Evolutionary conservation across 2,797 vertebrate genomes (phyloP), one percentile per base, ranked within the genome.

Genomic region (Tarsius wallacei): DNA sequence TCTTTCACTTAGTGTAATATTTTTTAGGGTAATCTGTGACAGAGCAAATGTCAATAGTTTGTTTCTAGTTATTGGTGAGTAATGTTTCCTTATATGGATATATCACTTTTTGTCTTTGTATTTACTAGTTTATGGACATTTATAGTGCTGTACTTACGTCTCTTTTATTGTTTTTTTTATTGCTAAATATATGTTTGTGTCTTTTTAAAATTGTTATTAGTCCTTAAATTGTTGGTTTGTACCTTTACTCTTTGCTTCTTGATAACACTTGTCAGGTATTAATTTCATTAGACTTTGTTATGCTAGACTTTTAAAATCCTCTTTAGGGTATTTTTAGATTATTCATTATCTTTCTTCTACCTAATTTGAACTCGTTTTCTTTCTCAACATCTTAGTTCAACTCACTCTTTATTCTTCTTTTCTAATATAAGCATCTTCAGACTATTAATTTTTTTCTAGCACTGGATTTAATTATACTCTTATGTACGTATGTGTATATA

Each of bases 161-260:
- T 74, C 42, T 87, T 22, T 80, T 71, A 47, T 5, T 83, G 24
- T 5, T 64, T 61, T 94, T 88, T 78, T 77, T 26, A 68, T 66
- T 85, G n/a, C 7, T 74, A 22, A 77, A 64, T n/a, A 9, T 96
- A 5, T 71, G 14, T 93, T 73, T 59, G 6, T 87, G 12, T 82
- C 81, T 87, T 87, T 21, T 53, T 49, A 42, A 42, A 42, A 42
- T 91, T 77, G 76, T 63, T 80, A 47, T 57, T 63, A 14, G 6
- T 89, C 19, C 57, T 64, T 70, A 26, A 36, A 57, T 88, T 63
- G 33, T 83, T 82, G 51, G 24, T 83, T 83, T 84, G 22, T 16
- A 33, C 70, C 59, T 71, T 96, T 83, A 77, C 10, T 71, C 66
- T 86, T 74, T 85, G 71, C 59, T 83, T 83, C 61, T 76, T 91